Conservation (phyloP, 2,888 invertebrate genomes). For the Cataglyphis altisquamis region DNA sequence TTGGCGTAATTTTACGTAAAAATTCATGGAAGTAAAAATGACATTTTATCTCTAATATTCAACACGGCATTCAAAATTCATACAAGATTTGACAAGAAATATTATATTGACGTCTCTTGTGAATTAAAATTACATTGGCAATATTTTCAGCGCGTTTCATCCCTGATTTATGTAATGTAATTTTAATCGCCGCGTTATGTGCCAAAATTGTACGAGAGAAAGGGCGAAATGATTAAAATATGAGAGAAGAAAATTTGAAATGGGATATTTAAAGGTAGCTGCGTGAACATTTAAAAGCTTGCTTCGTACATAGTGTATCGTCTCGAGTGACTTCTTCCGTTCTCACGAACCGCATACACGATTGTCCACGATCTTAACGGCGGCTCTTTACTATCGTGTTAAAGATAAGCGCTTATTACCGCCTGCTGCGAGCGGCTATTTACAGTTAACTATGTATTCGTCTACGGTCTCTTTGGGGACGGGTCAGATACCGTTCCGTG, state of each 20-base stretch:
- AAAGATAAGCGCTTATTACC: conserved; percentile 82
- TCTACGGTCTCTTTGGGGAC: conserved; percentile 59
- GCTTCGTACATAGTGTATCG: conserved; percentile 56
- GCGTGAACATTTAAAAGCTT: conserved; percentile 43
- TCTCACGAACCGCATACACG: conserved; percentile 73
- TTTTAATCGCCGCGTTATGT: neutral
- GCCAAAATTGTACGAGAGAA: neutral
- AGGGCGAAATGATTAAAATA: neutral
- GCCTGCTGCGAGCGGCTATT: conserved; percentile 73
- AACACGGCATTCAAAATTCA: conserved; percentile 22
- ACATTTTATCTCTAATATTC: conserved; percentile 24
- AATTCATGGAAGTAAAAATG: conserved; percentile 24
- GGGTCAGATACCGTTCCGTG: conserved; percentile 58
- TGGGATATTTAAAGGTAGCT: neutral
- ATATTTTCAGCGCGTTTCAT: conserved; percentile 8
- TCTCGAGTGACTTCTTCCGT: conserved; percentile 74
- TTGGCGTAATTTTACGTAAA: conserved; percentile 26
- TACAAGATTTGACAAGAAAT: neutral
- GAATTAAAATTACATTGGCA: conserved; percentile 6
- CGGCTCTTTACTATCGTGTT: conserved; percentile 80
- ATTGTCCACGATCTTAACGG: conserved; percentile 79
- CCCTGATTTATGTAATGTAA: conserved; percentile 3
- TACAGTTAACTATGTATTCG: conserved; percentile 68
- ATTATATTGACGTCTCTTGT: neutral
- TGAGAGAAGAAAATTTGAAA: neutral